phyloP scores from a whole-genome alignment of 2,113 vertebrate species.

The Larimichthys crocea region DNA sequence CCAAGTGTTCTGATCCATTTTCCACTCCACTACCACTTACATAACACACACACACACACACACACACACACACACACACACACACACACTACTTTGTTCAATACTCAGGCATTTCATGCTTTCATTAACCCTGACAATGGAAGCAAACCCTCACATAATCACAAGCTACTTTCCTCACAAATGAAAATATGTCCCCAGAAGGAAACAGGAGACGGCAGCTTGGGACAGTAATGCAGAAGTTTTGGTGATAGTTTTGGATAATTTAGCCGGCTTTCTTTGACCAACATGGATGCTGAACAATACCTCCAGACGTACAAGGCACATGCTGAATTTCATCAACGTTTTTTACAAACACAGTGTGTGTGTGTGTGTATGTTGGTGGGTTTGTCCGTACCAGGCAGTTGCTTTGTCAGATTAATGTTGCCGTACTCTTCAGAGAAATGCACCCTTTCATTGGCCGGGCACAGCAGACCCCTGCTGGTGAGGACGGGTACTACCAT shows the following conservation, averaged over 20 bases:
- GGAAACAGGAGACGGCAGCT: not conserved
- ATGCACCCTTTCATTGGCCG: slow-evolving; percentile 74
- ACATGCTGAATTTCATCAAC: not conserved
- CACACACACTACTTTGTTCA: not conserved
- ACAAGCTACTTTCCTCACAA: not conserved
- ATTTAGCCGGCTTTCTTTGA: not conserved
- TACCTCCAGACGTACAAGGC: not conserved
- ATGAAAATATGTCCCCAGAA: not conserved
- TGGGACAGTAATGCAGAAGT: not conserved
- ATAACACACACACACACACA: slow-evolving; percentile 10
- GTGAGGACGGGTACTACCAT: slow-evolving; percentile 81
- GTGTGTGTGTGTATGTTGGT: not conserved
- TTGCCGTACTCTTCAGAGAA: slow-evolving; percentile 84
- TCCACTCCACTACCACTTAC: slow-evolving; percentile 21
- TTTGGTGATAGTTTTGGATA: not conserved
- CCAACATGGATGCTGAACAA: not conserved
- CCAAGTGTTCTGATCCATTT: slow-evolving; percentile 26
- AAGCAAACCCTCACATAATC: slow-evolving; percentile 7
- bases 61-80: not conserved
- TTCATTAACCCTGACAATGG: slow-evolving; percentile 38
- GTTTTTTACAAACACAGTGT: not conserved
- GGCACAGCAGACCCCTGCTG: slow-evolving; percentile 79
- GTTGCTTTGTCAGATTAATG: slow-evolving; percentile 54
- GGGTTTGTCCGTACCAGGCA: not conserved
- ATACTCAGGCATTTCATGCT: slow-evolving; percentile 33